Evolutionary conservation across 2,888 invertebrate genomes (phyloP).

Genomic region (Elmis aenea): DNA sequence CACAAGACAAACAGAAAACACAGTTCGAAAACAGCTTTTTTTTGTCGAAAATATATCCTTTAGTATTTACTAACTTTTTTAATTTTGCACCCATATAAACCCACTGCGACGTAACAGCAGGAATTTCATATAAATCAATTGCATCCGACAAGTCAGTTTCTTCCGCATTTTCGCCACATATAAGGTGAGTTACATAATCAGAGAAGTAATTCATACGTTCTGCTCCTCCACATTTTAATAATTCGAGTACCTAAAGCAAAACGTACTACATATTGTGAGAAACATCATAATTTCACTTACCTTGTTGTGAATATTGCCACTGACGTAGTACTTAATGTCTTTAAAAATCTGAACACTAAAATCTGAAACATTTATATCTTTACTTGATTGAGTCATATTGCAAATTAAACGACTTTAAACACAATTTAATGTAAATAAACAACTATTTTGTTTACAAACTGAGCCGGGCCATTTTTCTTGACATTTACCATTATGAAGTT

Average conservation of each 20-base stretch:
- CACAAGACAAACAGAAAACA: constrained; percentile 70
- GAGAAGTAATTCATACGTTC: constrained; percentile 83
- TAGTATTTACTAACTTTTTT: constrained; percentile 60
- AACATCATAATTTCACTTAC: constrained; percentile 42
- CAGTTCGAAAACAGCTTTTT: constrained; percentile 71
- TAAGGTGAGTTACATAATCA: constrained; percentile 88
- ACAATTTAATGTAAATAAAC: no score
- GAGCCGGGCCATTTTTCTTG: no score
- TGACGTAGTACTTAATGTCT: constrained; percentile 78
- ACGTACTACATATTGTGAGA: not conserved
- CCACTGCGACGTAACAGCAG: constrained; percentile 86
- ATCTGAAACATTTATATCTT: constrained; percentile 46
- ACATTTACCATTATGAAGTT: no score
- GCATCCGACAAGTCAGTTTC: constrained; percentile 87
- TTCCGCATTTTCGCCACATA: constrained; percentile 79
- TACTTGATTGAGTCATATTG: constrained; percentile 46
- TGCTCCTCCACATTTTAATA: constrained; percentile 82
- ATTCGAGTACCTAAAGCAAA: constrained; percentile 62
- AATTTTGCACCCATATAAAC: constrained; percentile 63
- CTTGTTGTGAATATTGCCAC: constrained; percentile 72
- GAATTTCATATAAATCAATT: constrained; percentile 88
- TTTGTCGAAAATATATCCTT: constrained; percentile 66
- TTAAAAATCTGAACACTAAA: constrained; percentile 65
- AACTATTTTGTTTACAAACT: no score
- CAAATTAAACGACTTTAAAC: no score